Evolutionary conservation across 2,113 vertebrate genomes (phyloP).

Genomic region (Tympanuchus pallidicinctus): DNA sequence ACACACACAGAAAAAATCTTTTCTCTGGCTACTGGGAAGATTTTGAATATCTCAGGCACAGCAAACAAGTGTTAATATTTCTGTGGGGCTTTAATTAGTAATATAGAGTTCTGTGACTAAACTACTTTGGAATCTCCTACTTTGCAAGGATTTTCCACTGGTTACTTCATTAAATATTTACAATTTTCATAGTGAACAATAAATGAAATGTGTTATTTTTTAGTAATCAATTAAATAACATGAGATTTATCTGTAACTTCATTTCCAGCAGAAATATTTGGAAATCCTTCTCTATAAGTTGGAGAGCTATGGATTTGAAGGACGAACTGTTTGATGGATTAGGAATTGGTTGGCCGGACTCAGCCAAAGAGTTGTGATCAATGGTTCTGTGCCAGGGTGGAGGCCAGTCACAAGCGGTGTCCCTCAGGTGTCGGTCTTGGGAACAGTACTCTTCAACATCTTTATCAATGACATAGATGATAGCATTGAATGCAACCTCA

Average conservation of each 20-base stretch:
- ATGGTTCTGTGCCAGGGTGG: no score
- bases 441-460: no score
- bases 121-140: not conserved
- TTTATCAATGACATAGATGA: no score
- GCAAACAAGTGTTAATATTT: not conserved
- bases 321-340: no score
- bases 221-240: not conserved
- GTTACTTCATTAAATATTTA: not conserved
- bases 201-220: not conserved
- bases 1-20: not conserved
- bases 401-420: no score
- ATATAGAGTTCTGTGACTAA: not conserved
- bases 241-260: not conserved
- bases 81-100: not conserved
- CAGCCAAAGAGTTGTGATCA: no score
- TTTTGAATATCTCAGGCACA: not conserved
- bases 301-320: no score
- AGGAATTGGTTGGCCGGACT: no score
- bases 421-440: no score
- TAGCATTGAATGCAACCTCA: no score
- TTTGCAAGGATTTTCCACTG: not conserved
- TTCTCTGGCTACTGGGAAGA: not conserved
- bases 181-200: not conserved
- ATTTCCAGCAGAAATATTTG: not conserved
- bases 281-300: no score